These are phyloP conservation scores for Apis cerana DNA, from an alignment of 1,140 invertebrate genomes.

Conservation along the genomic window DNA sequence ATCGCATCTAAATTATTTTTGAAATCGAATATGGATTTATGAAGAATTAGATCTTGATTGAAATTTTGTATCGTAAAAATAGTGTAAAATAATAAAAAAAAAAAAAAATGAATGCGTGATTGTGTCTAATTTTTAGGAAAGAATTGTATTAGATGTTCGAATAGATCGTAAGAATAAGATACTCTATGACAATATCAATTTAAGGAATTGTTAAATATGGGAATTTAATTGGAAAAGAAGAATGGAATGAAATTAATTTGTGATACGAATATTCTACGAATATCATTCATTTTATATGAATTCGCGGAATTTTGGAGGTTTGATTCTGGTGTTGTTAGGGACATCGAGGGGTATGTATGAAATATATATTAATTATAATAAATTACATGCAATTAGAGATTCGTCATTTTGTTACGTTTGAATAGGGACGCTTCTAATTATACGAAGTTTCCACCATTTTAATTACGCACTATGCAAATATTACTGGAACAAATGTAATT, in stretches of 20 bases:
- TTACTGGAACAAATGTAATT: neutral
- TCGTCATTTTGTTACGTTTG: neutral
- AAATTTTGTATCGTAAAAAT: no score
- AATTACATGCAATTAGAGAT: neutral
- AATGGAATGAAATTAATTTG: neutral
- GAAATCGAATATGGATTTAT: no score
- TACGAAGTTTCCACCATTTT: neutral
- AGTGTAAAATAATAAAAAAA: no score
- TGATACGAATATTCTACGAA: neutral
- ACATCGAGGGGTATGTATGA: neutral
- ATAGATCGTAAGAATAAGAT: no score
- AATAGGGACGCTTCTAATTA: slow-evolving; percentile 2
- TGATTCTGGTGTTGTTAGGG: neutral
- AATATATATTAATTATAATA: neutral
- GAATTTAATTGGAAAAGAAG: no score
- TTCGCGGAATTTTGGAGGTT: neutral
- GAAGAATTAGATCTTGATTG: no score
- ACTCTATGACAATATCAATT: no score
- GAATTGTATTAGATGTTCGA: no score
- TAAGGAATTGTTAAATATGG: no score
- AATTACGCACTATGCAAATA: neutral
- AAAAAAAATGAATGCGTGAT: no score
- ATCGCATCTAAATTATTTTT: no score
- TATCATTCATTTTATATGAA: neutral
- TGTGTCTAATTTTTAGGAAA: no score